Percentiles rank a stretch among this genome's conserved stretches.
Conservation (phyloP, 1,140 invertebrate genomes). For the Ephestia elutella region DNA sequence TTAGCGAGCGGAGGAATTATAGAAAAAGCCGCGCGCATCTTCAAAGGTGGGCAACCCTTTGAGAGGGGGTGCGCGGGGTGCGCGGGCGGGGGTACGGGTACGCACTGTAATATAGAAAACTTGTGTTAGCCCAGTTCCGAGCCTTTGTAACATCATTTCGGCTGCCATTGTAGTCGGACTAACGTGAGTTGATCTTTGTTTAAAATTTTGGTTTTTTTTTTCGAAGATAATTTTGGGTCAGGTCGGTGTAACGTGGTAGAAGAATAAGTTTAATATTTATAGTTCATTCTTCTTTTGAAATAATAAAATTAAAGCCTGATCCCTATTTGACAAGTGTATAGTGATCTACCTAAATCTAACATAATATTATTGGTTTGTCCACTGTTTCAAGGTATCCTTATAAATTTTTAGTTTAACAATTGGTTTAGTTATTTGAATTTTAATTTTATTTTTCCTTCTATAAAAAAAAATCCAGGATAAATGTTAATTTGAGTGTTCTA, state of each 20-base stretch:
- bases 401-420: neutral
- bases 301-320: too few relatives aligned
- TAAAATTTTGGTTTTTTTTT: too few relatives aligned
- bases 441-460: too few relatives aligned
- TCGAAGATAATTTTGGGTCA: too few relatives aligned
- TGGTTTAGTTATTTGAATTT: neutral
- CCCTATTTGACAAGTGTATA: too few relatives aligned
- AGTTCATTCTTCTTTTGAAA: too few relatives aligned
- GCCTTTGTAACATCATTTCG: slow-evolving; percentile 73
- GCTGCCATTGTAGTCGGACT: slow-evolving; percentile 40
- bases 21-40: slow-evolving; percentile 69
- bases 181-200: slow-evolving; percentile 31
- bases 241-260: too few relatives aligned
- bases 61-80: slow-evolving; percentile 19
- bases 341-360: too few relatives aligned
- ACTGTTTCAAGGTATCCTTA: neutral
- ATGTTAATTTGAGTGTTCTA: too few relatives aligned
- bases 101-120: slow-evolving; percentile 72
- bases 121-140: slow-evolving; percentile 72
- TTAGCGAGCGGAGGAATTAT: slow-evolving; percentile 64
- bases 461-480: too few relatives aligned
- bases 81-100: slow-evolving; percentile 43
- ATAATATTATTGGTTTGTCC: too few relatives aligned
- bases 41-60: slow-evolving; percentile 70
- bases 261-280: too few relatives aligned